Conservation (phyloP, 2,797 vertebrate genomes). For the Acomys russatus region DNA sequence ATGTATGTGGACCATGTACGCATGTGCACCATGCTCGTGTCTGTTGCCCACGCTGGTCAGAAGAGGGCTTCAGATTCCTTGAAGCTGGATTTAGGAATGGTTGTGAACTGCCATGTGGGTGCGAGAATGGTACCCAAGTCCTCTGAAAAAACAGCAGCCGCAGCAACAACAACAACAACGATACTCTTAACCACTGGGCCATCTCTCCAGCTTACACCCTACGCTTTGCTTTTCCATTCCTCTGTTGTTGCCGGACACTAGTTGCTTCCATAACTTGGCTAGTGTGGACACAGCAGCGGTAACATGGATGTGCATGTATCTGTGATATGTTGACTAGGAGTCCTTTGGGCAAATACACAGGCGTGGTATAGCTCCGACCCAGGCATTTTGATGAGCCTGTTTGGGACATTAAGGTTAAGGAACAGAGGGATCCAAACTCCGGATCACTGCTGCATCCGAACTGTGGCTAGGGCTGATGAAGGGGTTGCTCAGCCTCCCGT, state of each 20-base stretch:
- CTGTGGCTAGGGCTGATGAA: fast-evolving
- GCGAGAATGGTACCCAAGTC: background rate
- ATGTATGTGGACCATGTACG: background rate
- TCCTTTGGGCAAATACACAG: background rate
- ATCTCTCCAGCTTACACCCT: background rate
- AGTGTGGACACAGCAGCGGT: background rate
- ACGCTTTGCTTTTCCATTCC: too few species aligned
- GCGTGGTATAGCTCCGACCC: background rate
- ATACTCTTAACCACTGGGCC: background rate
- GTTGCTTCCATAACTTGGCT: background rate
- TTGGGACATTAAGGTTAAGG: background rate
- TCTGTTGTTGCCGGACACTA: background rate
- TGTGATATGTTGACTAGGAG: background rate
- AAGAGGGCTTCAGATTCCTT: background rate
- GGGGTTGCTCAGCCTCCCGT: background rate
- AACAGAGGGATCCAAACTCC: background rate
- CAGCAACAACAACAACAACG: background rate
- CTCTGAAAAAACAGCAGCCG: background rate
- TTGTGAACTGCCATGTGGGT: background rate
- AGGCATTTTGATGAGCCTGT: background rate
- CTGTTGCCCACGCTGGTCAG: background rate
- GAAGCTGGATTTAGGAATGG: background rate
- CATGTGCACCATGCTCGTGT: background rate
- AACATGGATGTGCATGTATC: background rate
- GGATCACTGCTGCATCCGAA: background rate